Percentiles rank a stretch among this genome's conserved stretches.
Evolutionary conservation across 2,888 invertebrate genomes (phyloP).

Genomic region (Taphrorychus bicolor): DNA sequence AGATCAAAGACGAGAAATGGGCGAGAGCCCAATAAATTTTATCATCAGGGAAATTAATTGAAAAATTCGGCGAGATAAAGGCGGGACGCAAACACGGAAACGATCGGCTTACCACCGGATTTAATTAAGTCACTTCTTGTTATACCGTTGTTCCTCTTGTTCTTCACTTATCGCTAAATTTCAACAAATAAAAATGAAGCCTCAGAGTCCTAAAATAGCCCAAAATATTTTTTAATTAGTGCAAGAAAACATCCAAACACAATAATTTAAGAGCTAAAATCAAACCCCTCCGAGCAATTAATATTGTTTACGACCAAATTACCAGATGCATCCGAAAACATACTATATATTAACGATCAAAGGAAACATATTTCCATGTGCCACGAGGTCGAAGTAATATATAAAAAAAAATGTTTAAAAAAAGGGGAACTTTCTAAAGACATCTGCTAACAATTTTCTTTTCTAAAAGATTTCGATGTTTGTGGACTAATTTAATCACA

Average conservation of each 20-base stretch:
- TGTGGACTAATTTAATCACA: not conserved
- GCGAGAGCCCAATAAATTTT: slow-evolving; percentile 39
- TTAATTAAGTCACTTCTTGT: slow-evolving; percentile 34
- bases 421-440: not conserved
- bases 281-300: slow-evolving; percentile 7
- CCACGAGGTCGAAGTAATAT: not conserved
- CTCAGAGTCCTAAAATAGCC: no score
- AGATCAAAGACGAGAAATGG: slow-evolving; percentile 34
- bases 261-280: slow-evolving; percentile 6
- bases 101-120: slow-evolving; percentile 30
- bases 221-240: not conserved
- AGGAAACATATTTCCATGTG: slow-evolving; percentile 1
- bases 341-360: slow-evolving; percentile 7
- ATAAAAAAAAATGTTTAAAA: not conserved
- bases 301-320: slow-evolving; percentile 16
- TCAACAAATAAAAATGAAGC: no score
- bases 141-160: slow-evolving; percentile 5
- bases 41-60: slow-evolving; percentile 46
- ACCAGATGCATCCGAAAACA: slow-evolving; percentile 9
- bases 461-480: no score
- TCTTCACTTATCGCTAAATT: not conserved
- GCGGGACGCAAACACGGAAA: slow-evolving; percentile 43
- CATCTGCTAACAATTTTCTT: slow-evolving; percentile 3
- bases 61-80: slow-evolving; percentile 47
- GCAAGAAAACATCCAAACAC: not conserved